Percentiles rank a stretch among this genome's conserved stretches.
Evolutionary conservation across 2,113 vertebrate genomes (phyloP).

Genomic region (Clarias macrocephalus): DNA sequence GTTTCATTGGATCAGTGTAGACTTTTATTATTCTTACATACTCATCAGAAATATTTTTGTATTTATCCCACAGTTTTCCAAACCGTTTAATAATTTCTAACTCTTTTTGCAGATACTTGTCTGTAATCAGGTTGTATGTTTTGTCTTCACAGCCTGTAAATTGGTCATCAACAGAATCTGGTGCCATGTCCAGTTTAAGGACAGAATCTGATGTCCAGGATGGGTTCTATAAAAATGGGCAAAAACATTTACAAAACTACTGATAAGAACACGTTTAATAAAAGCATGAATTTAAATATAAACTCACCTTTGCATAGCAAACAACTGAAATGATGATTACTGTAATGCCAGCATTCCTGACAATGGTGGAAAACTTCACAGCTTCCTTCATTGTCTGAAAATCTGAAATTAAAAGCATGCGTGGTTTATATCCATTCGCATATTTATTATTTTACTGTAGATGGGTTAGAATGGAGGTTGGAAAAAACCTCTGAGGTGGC

Average conservation of each 20-base stretch:
- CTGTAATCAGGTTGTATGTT: not conserved
- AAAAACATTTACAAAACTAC: not conserved
- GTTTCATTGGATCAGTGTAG: not conserved
- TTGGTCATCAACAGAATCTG: not conserved
- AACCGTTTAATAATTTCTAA: rapidly evolving
- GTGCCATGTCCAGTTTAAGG: not conserved
- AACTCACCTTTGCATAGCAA: not conserved
- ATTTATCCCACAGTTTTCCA: not conserved
- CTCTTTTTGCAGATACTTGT: not conserved
- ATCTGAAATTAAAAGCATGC: not conserved
- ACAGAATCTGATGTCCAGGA: not conserved
- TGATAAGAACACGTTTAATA: not conserved
- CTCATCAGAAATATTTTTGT: not conserved
- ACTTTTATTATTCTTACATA: not conserved
- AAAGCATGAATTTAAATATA: not conserved
- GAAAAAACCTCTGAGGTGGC: too few relatives aligned
- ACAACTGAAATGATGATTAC: too few relatives aligned
- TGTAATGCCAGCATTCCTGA: not conserved
- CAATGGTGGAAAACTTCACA: not conserved
- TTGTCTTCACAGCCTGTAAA: not conserved
- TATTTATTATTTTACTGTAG: too few relatives aligned
- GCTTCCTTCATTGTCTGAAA: not conserved
- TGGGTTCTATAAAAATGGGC: not conserved
- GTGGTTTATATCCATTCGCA: not conserved
- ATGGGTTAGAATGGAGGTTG: too few relatives aligned